Evolutionary conservation across 2,888 invertebrate species (phyloP).

Genomic region (Diadegma fenestrale): DNA sequence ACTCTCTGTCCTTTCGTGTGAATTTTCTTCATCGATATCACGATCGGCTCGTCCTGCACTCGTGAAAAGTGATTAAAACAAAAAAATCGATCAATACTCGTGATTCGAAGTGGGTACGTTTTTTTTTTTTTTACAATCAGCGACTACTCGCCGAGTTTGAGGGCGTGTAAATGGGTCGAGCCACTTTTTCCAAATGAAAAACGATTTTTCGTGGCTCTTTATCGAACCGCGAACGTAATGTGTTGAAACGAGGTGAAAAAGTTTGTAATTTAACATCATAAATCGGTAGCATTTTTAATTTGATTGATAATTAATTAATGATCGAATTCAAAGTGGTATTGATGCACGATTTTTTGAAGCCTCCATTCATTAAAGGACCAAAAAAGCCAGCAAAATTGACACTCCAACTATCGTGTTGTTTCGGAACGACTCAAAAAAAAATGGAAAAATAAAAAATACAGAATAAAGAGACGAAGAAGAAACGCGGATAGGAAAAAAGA

Average conservation of each 20-base stretch:
- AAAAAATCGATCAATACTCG: slow-evolving; percentile 39
- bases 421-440: slow-evolving; percentile 16
- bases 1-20: slow-evolving; percentile 62
- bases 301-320: not conserved
- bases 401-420: slow-evolving; percentile 1
- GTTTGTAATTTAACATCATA: slow-evolving; percentile 12
- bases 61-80: slow-evolving; percentile 24
- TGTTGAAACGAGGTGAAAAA: slow-evolving; percentile 4
- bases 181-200: not conserved
- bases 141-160: slow-evolving; percentile 22
- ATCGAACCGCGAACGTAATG: not conserved
- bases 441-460: too few species aligned
- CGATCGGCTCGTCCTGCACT: slow-evolving; percentile 59
- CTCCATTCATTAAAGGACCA: slow-evolving; percentile 53
- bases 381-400: slow-evolving; percentile 50
- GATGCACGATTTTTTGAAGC: slow-evolving; percentile 36
- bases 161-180: not conserved
- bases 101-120: slow-evolving; percentile 39
- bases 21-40: slow-evolving; percentile 46
- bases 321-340: slow-evolving; percentile 2
- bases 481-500: slow-evolving; percentile 31
- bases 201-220: not conserved
- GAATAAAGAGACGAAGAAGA: slow-evolving; percentile 3
- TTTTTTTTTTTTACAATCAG: slow-evolving; percentile 2
- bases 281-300: not conserved